These are phyloP conservation scores for Peromyscus eremicus DNA, from an alignment of 2,797 vertebrate genomes.

Conservation along the genomic window DNA sequence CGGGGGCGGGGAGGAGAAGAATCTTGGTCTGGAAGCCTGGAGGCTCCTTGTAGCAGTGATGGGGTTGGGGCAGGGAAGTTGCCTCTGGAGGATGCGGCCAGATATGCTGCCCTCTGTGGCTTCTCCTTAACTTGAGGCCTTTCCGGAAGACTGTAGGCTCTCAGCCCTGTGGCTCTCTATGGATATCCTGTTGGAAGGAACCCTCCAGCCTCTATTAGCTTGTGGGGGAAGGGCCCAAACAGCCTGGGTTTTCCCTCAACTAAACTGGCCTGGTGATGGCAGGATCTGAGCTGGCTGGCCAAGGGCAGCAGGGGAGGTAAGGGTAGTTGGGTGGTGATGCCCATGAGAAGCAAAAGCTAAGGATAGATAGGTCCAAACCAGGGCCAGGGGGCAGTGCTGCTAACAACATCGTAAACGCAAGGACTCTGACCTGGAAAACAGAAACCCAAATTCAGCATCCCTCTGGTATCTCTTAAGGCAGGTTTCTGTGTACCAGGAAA, in stretches of 20 bases:
- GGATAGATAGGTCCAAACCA: background rate
- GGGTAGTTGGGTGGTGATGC: background rate
- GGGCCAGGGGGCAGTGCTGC: background rate
- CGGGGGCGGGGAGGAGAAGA: background rate
- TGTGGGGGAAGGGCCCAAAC: constrained; percentile 37
- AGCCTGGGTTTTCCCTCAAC: background rate
- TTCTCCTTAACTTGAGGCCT: background rate
- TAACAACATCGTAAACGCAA: background rate
- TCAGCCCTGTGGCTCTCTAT: background rate
- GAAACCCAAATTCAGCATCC: background rate
- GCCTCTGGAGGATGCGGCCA: fast-evolving
- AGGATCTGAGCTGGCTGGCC: background rate
- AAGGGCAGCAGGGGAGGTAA: background rate
- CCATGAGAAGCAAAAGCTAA: background rate
- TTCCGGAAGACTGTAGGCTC: background rate
- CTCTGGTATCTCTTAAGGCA: background rate
- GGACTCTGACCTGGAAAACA: background rate
- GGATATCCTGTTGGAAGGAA: constrained; percentile 45
- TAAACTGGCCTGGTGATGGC: background rate
- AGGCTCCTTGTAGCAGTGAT: background rate
- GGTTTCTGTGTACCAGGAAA: background rate
- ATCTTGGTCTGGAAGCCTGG: no score
- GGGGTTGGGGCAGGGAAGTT: background rate
- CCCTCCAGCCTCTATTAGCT: background rate
- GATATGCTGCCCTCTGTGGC: background rate